A percentile compares a stretch with the other conserved stretches of the same genome.
Evolutionary conservation across 53 echinoderm and acorn worm species (phyloP).

Genomic region (Apostichopus leukothele): DNA sequence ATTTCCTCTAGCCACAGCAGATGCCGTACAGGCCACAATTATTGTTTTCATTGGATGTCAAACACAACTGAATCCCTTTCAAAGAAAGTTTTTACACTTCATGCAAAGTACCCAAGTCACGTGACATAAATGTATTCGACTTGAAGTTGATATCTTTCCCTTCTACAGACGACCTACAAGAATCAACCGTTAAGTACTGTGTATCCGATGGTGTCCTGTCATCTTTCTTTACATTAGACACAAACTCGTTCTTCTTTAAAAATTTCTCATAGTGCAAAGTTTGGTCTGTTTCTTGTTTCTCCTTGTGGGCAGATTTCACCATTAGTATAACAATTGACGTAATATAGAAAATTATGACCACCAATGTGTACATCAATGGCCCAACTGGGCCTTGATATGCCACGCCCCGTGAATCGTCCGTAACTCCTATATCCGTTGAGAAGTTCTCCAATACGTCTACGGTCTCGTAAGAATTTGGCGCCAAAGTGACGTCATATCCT

Average conservation of each 20-base stretch:
- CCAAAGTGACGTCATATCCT: neutral
- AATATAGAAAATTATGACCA: constrained; percentile 18
- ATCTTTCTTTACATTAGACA: neutral
- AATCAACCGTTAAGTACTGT: neutral
- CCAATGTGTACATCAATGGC: constrained; percentile 18
- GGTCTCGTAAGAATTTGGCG: constrained; percentile 29
- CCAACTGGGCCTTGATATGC: constrained; percentile 6
- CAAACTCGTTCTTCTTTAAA: neutral
- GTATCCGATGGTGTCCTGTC: neutral
- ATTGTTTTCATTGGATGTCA: no score
- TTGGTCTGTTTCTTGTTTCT: neutral
- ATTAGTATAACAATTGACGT: neutral
- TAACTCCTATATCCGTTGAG: neutral
- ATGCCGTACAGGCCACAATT: no score
- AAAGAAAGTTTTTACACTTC: neutral
- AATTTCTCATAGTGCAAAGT: neutral
- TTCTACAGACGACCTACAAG: neutral
- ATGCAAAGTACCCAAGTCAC: neutral
- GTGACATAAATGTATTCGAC: neutral
- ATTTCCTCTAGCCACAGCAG: no score
- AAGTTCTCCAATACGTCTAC: neutral
- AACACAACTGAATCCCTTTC: no score
- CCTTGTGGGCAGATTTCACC: neutral
- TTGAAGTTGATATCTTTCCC: neutral
- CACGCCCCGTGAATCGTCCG: neutral